phyloP scores from a whole-genome alignment of 2,797 vertebrate species.

The Pseudochromis fuscus region DNA sequence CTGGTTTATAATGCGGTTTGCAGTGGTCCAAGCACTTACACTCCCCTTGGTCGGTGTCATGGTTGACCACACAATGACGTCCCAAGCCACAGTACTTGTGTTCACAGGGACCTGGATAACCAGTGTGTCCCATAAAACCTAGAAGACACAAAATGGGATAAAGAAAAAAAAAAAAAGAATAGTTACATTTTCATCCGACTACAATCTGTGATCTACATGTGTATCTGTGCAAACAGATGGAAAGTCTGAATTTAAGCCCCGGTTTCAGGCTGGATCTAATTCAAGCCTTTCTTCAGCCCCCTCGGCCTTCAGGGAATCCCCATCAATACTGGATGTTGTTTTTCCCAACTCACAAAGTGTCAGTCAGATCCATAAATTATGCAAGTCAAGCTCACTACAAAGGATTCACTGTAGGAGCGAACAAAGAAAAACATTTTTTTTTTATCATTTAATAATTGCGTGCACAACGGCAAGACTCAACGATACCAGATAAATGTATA shows the following conservation, averaged over 20 bases:
- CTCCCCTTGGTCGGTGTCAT: conserved; percentile 86
- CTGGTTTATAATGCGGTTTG: conserved; percentile 93
- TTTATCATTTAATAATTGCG: conserved; percentile 6
- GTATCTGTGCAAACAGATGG: conserved; percentile 9
- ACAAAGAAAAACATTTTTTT: not conserved
- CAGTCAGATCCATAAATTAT: conserved; percentile 38
- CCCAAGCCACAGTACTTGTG: conserved; percentile 97
- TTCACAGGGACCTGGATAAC: conserved; percentile 86
- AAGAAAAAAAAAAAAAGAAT: not conserved
- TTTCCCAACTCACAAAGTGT: conserved; percentile 37
- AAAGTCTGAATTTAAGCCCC: conserved; percentile 6
- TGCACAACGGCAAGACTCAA: not conserved
- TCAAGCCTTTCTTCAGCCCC: not conserved
- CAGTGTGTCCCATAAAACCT: conserved; percentile 85
- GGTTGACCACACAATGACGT: conserved; percentile 89
- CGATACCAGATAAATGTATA: not conserved
- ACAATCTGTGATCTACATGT: not conserved
- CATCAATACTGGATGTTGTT: conserved; percentile 27
- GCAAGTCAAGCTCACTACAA: conserved; percentile 25
- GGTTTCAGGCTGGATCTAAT: conserved; percentile 19
- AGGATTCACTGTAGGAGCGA: conserved; percentile 6
- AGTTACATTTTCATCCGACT: not conserved
- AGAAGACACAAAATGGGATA: conserved; percentile 33
- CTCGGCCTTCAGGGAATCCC: not conserved
- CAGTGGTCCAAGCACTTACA: conserved; percentile 94